A percentile compares a stretch with the other conserved stretches of the same genome.
phyloP scores from a whole-genome alignment of 1,140 invertebrate genomes.

The Adoxophyes honmai region DNA sequence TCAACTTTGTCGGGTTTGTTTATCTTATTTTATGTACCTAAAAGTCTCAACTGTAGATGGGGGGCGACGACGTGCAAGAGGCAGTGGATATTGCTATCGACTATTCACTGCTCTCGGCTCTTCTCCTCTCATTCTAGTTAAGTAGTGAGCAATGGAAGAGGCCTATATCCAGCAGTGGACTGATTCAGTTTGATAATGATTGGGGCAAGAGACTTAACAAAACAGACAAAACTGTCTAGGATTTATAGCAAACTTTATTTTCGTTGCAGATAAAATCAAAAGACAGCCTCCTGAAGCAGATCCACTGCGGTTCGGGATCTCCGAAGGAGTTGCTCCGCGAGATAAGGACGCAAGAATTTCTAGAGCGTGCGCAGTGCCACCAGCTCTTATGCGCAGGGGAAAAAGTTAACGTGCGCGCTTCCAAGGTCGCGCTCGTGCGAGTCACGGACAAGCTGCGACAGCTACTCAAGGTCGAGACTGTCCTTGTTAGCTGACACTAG shows the following conservation, averaged over 20 bases:
- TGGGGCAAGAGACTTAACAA: too few species aligned
- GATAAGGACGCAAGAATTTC: constrained; percentile 86
- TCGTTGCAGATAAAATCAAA: constrained; percentile 81
- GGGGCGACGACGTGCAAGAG: too few species aligned
- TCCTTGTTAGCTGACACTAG: constrained; percentile 77
- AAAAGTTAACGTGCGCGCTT: constrained; percentile 85
- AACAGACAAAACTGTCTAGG: too few species aligned
- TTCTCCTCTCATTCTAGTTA: too few species aligned
- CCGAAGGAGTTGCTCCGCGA: constrained; percentile 82
- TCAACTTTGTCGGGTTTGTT: too few species aligned
- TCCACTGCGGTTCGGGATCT: constrained; percentile 74
- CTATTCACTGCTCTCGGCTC: too few species aligned
- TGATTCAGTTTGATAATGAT: too few species aligned
- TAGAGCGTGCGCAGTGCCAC: constrained; percentile 87
- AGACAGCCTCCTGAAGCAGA: constrained; percentile 85
- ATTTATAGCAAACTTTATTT: background rate
- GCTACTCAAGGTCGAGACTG: constrained; percentile 83
- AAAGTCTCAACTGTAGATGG: too few species aligned
- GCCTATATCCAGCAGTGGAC: too few species aligned
- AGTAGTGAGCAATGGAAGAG: too few species aligned
- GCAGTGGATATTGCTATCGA: too few species aligned
- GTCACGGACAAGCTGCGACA: constrained; percentile 88
- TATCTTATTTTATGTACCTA: too few species aligned
- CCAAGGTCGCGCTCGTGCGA: constrained; percentile 88
- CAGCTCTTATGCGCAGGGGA: constrained; percentile 87